Evolutionary conservation across 2,113 vertebrate species (phyloP).

Genomic region (Chaetodon auriga): DNA sequence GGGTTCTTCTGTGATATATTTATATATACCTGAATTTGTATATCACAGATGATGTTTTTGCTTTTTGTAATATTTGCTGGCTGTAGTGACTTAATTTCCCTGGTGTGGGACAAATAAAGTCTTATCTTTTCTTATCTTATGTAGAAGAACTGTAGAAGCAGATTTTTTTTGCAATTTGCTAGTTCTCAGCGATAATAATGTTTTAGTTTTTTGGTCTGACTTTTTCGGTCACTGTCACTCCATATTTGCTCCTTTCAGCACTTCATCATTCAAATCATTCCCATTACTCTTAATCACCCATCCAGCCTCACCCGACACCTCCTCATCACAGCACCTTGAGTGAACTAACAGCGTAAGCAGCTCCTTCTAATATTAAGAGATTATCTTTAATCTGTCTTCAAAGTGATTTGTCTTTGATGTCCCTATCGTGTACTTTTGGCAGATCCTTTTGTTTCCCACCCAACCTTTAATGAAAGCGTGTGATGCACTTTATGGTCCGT

Average conservation of each 20-base stretch:
- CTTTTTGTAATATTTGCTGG: too few species aligned
- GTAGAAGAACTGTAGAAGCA: neutral
- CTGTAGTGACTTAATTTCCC: too few species aligned
- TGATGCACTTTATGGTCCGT: neutral
- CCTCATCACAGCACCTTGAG: neutral
- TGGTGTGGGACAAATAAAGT: too few species aligned
- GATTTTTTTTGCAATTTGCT: neutral
- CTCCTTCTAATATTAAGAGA: neutral
- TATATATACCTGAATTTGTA: too few species aligned
- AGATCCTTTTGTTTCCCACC: neutral
- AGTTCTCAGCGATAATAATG: neutral
- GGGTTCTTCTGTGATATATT: too few species aligned
- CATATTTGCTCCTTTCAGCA: neutral
- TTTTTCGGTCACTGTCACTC: neutral
- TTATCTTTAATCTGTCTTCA: neutral
- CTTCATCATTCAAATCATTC: neutral
- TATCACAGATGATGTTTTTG: too few species aligned
- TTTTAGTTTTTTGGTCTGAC: neutral
- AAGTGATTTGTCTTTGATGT: neutral
- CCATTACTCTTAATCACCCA: neutral
- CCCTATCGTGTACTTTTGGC: too few species aligned
- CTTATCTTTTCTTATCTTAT: too few species aligned
- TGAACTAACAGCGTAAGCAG: neutral
- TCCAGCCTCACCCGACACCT: neutral
- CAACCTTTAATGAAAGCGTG: neutral